Evolutionary conservation across 2,797 vertebrate species (phyloP), one percentile per base, ranked within the genome.

Genomic region (Neostethus bicornis): DNA sequence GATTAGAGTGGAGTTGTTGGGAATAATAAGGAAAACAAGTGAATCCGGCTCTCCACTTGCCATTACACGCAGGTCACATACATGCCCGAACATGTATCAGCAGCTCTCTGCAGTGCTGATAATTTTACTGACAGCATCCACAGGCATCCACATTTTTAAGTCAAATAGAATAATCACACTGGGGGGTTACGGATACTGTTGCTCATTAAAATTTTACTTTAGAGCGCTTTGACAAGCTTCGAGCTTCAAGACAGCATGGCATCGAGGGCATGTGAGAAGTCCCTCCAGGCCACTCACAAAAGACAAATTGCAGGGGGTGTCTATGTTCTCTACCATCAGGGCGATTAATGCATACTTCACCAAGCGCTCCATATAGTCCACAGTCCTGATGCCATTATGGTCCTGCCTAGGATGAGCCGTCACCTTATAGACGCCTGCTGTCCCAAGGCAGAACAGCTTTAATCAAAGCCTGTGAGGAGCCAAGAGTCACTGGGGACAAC

Each of bases 161-260:
- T 81, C 51, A 70, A 81, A 80, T 66, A 64, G 54, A 71, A 67
- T 73, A 71, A 75, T 77, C 74, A 63, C 76, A 79, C 17, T 44
- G 52, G 66, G 85, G 79, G 83, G 76, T 72, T 66, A 83, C 75
- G 58, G 78, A 80, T 81, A 85, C 71, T 77, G 79, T 62, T 70
- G 65, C 82, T 89, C 86, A 87, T 87, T 89, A 85, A 84, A 87
- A 85, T 82, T 73, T 78, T 62, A 72, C 78, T 82, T 76, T 75
- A 51, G 61, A 80, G 75, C 65, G 77, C 60, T 75, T 79, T 87
- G 83, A 84, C 59, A 37, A 76, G 74, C 73, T 81, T 61, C 28
- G 3, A 80, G 80, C 75, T 70, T 48, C 48, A 71, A 70, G 83
- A 84, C 77, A 80, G 79, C 66, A 42, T 67, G 76, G 51, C 61